phyloP scores from a whole-genome alignment of 2,113 vertebrate genomes.

The Maccullochella peelii region DNA sequence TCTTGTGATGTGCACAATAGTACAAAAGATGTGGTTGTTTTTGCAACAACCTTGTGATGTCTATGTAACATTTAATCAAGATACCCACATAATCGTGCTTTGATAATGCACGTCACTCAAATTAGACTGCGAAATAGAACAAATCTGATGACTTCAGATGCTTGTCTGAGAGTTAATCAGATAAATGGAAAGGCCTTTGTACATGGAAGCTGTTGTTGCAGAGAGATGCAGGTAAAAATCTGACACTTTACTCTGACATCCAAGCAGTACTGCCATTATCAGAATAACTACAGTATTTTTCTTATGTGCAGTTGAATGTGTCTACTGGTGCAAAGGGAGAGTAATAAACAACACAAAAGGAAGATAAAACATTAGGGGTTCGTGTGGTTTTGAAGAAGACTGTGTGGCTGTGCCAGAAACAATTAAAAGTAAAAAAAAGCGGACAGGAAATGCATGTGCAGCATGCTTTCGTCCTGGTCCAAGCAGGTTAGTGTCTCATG shows the following conservation, averaged over 20 bases:
- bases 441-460: not conserved
- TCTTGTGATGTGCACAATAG: not conserved
- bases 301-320: not conserved
- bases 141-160: not conserved
- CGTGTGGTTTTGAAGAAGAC: not conserved
- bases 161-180: not conserved
- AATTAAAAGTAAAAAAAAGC: not conserved
- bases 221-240: not conserved
- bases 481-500: not conserved
- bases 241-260: not conserved
- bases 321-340: not conserved
- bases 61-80: constrained; percentile 13
- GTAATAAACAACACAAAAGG: not conserved
- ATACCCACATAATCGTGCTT: not conserved
- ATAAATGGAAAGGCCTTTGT: not conserved
- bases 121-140: not conserved
- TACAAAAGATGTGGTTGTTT: not conserved
- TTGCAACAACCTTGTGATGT: not conserved
- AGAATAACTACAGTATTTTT: not conserved
- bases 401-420: not conserved
- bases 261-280: not conserved
- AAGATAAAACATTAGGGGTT: too few species aligned
- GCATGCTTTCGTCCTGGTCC: not conserved
- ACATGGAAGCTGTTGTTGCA: not conserved
- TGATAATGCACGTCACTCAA: constrained; percentile 1